Evolutionary conservation across 2,797 vertebrate species (phyloP).

Genomic region (Philypnodon macrostomus): DNA sequence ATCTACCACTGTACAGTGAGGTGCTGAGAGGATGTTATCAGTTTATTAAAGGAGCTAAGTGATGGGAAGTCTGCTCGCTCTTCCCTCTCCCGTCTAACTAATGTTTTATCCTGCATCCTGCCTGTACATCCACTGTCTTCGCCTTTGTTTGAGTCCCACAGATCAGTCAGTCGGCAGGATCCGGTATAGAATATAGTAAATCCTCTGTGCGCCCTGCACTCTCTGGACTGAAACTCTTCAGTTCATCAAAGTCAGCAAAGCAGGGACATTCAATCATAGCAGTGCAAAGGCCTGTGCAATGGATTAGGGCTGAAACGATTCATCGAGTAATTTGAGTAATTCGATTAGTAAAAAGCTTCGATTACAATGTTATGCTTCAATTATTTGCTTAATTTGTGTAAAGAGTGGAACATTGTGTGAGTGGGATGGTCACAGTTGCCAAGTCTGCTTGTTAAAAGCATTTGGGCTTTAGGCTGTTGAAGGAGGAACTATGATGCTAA

Average conservation of each 20-base stretch:
- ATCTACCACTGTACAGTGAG: conserved; percentile 15
- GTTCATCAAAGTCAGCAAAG: conserved; percentile 56
- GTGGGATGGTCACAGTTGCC: no score
- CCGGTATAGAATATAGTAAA: conserved; percentile 36
- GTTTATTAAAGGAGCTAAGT: conserved; percentile 33
- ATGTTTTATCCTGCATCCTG: conserved; percentile 22
- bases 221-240: conserved; percentile 33
- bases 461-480: no score
- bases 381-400: no score
- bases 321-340: no score
- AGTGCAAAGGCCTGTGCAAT: conserved; percentile 48
- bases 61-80: conserved; percentile 28
- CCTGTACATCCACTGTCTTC: conserved; percentile 13
- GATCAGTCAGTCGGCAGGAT: conserved; percentile 23
- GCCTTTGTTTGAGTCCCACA: conserved; percentile 9
- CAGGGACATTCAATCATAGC: conserved; percentile 35
- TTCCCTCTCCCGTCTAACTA: conserved; percentile 12
- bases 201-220: conserved; percentile 27
- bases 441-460: no score
- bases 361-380: no score
- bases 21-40: conserved; percentile 42
- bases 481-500: no score
- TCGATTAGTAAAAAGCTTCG: no score
- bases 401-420: no score
- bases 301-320: no score